Base-by-base conservation (phyloP, 2,888 invertebrate genomes). In the Microlaimidae sp. region DNA sequence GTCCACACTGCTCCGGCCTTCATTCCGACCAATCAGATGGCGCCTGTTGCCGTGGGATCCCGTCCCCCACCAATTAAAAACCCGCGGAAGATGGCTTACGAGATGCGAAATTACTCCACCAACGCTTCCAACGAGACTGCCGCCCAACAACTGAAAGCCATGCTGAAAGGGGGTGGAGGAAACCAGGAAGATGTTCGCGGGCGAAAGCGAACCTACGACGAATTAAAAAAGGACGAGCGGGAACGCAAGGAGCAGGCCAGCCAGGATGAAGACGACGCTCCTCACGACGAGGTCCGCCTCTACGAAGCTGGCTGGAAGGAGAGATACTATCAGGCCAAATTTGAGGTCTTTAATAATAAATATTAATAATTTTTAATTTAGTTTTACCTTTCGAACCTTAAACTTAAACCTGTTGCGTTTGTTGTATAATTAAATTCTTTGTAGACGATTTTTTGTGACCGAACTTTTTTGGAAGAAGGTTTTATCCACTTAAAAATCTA, bases 301-400 rank as follows among this genome's bases (percentile, higher is more conserved):
- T 75, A 89, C 86, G 93, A 97, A 74, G 84, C 84, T 62, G 97
- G 97, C 1, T 97, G 92, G 77, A 95, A 95, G 73, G 89, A 92
- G 70, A 79, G 32, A 17, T 32, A 49, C 17, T 49, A 17, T 48
- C 56, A 60, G 19, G 59, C 62, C 23, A 67, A 67, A 62, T 77
- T 76, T 64, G 69, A 70, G 56, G 70, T 74, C n/a, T n/a, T n/a
- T n/a, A n/a, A n/a, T n/a, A n/a, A n/a, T n/a, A n/a, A n/a, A n/a
- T n/a, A n/a, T n/a, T n/a, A n/a, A n/a, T n/a, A n/a, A n/a, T n/a
- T n/a, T n/a, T n/a, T n/a, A n/a, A n/a, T n/a, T n/a, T n/a, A n/a
- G n/a, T n/a, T n/a, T n/a, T n/a, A n/a, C n/a, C n/a, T n/a, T n/a
- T n/a, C n/a, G n/a, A n/a, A n/a, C n/a, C n/a, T n/a, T n/a, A n/a